Evolutionary conservation across 2,797 vertebrate genomes (phyloP), one percentile per base, ranked within the genome.

Genomic region (Yasuhikotakia modesta): DNA sequence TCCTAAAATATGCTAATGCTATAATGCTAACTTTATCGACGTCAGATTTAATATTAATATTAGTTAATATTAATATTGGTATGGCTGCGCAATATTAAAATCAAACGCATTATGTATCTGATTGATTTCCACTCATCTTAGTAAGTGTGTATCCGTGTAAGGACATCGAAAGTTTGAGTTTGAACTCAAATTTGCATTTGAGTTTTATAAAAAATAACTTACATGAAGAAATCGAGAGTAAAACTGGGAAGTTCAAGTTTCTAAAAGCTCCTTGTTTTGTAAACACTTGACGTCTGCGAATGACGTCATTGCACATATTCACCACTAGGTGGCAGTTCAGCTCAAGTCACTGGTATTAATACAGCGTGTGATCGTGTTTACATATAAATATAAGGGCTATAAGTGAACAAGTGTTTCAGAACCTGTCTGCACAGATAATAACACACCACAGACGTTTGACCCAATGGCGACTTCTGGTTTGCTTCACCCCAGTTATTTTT

Each of bases 311-410:
- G 2, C 45, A 65, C 5, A 55, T 50, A 55, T 55, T 66, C 22
- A 70, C 50, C 79, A 55, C 71, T 75, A 81, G 79, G 81, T 78
- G 75, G 79, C 79, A 65, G 46, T 50, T n/a, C 24, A 76, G 53
- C 50, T 57, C 50, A 58, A 46, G 32, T 27, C 30, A 52, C 27
- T 65, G 63, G 60, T n/a, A 65, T 35, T 21, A 27, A n/a, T 61
- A 39, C 27, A 30, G 22, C n/a, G 55, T 58, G 14, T 72, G 48
- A 81, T 6, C 8, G 7, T 43, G 39, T 45, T 35, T 22, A 63
- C 50, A 53, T 12, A 52, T 21, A 53, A n/a, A 22, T 27, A 22
- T 27, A 19, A 16, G 16, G n/a, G 39, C 11, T 43, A 43, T 43
- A 43, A 43, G 39, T 43, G 39, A 43, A 43, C 11, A 43, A 11